Percentiles rank a stretch among this genome's conserved stretches.
Evolutionary conservation across 1,140 invertebrate genomes (phyloP).

Genomic region (Drosophila pseudoobscura): DNA sequence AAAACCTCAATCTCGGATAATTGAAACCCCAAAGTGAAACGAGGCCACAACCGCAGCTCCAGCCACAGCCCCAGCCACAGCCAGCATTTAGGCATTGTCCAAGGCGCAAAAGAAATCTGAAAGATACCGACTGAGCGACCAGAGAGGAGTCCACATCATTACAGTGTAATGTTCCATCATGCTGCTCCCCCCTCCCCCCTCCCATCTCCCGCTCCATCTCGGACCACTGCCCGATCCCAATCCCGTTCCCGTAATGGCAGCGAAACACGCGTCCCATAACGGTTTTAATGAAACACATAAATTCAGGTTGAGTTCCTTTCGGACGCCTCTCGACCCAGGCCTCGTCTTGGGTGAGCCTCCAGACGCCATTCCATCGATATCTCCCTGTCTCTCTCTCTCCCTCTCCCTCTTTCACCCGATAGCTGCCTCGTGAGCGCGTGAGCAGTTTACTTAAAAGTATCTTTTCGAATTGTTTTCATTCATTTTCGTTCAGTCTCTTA

Average conservation of each 20-base stretch:
- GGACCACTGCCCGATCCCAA: background rate
- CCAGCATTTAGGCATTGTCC: slow-evolving; percentile 36
- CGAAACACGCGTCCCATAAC: slow-evolving; percentile 72
- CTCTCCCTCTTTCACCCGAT: slow-evolving; percentile 1
- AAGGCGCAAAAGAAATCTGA: slow-evolving; percentile 45
- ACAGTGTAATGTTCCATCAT: slow-evolving; percentile 52
- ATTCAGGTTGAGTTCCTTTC: slow-evolving; percentile 60
- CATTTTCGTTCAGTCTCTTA: slow-evolving; percentile 20
- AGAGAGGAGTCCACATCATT: slow-evolving; percentile 57
- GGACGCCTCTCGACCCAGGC: slow-evolving; percentile 35
- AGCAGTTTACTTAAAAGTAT: slow-evolving; percentile 65
- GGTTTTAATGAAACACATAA: slow-evolving; percentile 79
- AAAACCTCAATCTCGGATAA: slow-evolving; percentile 26
- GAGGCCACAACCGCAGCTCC: slow-evolving; percentile 22
- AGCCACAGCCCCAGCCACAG: slow-evolving; percentile 7
- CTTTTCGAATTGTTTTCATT: slow-evolving; percentile 34
- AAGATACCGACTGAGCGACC: slow-evolving; percentile 7
- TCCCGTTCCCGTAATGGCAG: slow-evolving; percentile 51
- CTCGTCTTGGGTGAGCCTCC: slow-evolving; percentile 63
- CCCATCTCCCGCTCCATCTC: background rate
- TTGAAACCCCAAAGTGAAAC: slow-evolving; percentile 44
- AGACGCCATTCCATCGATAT: slow-evolving; percentile 34
- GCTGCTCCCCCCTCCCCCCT: background rate
- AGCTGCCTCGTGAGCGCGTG: slow-evolving; percentile 52
- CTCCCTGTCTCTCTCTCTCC: background rate